Percentiles rank a stretch among this genome's conserved stretches.
phyloP scores from a whole-genome alignment of 2,113 vertebrate species.

The Murina feae region DNA sequence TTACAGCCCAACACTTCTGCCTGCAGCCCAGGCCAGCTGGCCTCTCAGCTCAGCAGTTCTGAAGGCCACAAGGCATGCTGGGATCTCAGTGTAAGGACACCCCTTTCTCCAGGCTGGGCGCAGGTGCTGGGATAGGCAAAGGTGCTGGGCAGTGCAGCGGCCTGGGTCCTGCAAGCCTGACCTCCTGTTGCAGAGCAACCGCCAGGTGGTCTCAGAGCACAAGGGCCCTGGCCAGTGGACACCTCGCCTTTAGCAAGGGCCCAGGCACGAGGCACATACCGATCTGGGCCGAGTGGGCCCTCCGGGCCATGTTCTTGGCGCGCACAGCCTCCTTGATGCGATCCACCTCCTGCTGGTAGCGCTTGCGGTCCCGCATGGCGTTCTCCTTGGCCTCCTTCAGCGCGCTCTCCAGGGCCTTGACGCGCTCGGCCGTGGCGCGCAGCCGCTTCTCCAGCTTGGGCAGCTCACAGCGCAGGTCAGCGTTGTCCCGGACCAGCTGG shows the following conservation, averaged over 20 bases:
- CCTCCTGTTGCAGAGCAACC: fast-evolving
- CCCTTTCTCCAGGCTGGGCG: not conserved
- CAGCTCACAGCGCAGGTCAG: conserved; percentile 95
- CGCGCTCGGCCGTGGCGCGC: conserved; percentile 90
- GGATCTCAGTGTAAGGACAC: not conserved
- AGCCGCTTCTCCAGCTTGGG: conserved; percentile 96
- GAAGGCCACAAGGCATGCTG: fast-evolving
- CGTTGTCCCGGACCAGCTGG: conserved; percentile 93
- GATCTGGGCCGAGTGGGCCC: conserved; percentile 91
- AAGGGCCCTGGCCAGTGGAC: fast-evolving
- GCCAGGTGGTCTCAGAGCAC: not conserved
- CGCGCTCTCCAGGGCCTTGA: conserved; percentile 92
- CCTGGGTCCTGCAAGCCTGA: not conserved
- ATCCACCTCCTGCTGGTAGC: conserved; percentile 96
- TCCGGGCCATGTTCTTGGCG: conserved; percentile 92
- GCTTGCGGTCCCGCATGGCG: conserved; percentile 91
- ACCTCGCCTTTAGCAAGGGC: not conserved
- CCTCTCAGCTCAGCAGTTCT: not conserved
- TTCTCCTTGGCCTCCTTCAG: conserved; percentile 95
- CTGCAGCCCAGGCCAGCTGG: not conserved
- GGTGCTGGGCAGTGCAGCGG: not conserved
- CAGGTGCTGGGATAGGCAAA: too few species aligned
- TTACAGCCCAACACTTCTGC: not conserved
- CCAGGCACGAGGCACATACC: conserved; percentile 76
- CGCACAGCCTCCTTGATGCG: conserved; percentile 95